Evolutionary conservation across 2,888 invertebrate species (phyloP), one percentile per base, ranked within the genome.

Genomic region (Andrena fulva): DNA sequence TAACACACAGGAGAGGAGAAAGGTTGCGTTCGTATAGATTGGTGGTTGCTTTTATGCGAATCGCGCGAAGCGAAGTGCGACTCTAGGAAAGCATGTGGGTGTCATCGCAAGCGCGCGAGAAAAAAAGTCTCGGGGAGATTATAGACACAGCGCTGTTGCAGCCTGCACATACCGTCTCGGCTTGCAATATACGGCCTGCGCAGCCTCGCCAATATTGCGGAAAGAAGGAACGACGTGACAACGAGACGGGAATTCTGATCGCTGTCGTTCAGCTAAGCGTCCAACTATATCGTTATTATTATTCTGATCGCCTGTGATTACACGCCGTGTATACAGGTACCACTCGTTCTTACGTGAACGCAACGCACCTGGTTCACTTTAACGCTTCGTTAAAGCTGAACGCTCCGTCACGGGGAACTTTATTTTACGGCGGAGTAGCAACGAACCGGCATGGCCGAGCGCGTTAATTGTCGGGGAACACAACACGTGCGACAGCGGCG

Each of bases 1-100:
- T 94, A 94, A 92, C 93, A 93, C 93, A 93, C 92, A 91, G 24
- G 85, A 78, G 85, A 92, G 91, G 93, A 93, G 93, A 94, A 94
- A 94, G 93, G 93, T 87, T 81, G 83, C 80, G 86, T 81, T 82
- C 85, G 78, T 88, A 88, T 85, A 92, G 91, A 92, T 91, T 91
- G 92, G 92, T 91, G 90, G 92, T 90, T 92, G 92, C 91, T 91
- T 91, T 84, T 91, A 91, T 92, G 92, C 91, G 93, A 93, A 92
- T 93, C 92, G 84, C 62, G 66, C 33, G 77, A 75, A 76, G 82
- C 77, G 77, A 77, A 76, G 84, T 75, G 80, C 56, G 24, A 78
- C 71, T 78, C 71, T 78, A 76, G 73, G 82, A 77, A 76, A 70
- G 80, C 89, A 89, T 86, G 89, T 89, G 89, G 89, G 89, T 89